phyloP scores from a whole-genome alignment of 2,797 vertebrate genomes.

The Oophaga sylvatica region DNA sequence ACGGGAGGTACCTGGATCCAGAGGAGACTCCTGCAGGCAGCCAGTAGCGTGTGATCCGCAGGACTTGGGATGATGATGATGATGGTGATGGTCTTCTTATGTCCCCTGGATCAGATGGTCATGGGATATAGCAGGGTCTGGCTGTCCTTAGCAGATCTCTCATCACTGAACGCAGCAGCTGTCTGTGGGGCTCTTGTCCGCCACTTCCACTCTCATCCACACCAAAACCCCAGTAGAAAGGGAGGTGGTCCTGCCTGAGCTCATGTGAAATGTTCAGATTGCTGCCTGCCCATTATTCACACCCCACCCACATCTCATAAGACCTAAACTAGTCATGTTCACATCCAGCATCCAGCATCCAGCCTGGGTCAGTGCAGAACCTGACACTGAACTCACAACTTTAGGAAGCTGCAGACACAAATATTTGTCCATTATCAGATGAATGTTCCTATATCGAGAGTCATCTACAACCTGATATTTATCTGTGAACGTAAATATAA shows the following conservation, averaged over 20 bases:
- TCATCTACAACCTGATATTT: background rate
- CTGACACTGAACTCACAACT: background rate
- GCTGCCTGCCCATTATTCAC: constrained; percentile 26
- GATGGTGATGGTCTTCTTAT: background rate
- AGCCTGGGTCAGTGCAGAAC: constrained; percentile 34
- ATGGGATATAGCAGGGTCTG: background rate
- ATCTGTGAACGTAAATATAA: too few relatives aligned
- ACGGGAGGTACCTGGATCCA: constrained; percentile 29
- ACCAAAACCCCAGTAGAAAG: constrained; percentile 25
- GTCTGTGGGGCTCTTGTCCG: constrained; percentile 12
- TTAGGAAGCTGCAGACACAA: background rate
- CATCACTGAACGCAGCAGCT: constrained; percentile 2
- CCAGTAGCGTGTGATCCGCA: background rate
- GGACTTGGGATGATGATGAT: background rate
- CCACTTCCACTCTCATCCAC: constrained; percentile 18
- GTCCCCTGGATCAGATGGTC: background rate
- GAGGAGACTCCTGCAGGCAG: background rate
- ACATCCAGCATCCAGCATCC: background rate
- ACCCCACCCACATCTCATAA: constrained; percentile 34
- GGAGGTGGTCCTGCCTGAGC: constrained; percentile 42
- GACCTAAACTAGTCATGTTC: constrained; percentile 17
- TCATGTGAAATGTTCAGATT: constrained; percentile 13
- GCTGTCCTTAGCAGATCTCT: constrained; percentile 19
- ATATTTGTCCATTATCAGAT: background rate
- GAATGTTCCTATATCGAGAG: background rate